Conservation (phyloP, 2,888 invertebrate species). For the Chalcis sispes region DNA sequence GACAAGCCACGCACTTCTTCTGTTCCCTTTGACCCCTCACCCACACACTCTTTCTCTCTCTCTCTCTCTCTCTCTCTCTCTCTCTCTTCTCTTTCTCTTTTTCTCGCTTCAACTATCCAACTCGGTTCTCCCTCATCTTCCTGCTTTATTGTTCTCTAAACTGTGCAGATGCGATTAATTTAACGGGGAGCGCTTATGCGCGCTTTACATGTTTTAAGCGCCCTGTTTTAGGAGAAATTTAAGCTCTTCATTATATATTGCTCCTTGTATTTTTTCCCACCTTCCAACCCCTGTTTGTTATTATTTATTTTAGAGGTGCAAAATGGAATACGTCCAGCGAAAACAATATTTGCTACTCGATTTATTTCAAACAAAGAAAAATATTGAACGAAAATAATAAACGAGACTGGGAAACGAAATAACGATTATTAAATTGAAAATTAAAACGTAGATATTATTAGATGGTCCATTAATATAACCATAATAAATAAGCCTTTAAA, state of each 20-base stretch:
- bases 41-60: conserved; percentile 31
- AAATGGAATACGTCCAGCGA: neutral
- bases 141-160: conserved; percentile 56
- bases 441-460: no score
- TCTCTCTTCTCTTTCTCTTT: conserved; percentile 46
- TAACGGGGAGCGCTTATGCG: conserved; percentile 35
- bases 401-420: no score
- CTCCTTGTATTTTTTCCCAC: conserved; percentile 3
- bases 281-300: neutral
- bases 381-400: no score
- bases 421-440: no score
- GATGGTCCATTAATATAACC: no score
- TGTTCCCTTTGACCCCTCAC: no score
- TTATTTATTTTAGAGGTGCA: conserved; percentile 23
- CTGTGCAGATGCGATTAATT: conserved; percentile 53
- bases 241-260: conserved; percentile 44
- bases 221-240: conserved; percentile 43
- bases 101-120: conserved; percentile 46
- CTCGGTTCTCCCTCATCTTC: conserved; percentile 40
- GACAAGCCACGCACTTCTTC: conserved; percentile 51
- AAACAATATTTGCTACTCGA: no score
- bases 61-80: conserved; percentile 28
- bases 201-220: conserved; percentile 38
- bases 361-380: no score
- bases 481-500: conserved; percentile 13